phyloP scores from a whole-genome alignment of 1,140 invertebrate species.

The Cepaea nemoralis region DNA sequence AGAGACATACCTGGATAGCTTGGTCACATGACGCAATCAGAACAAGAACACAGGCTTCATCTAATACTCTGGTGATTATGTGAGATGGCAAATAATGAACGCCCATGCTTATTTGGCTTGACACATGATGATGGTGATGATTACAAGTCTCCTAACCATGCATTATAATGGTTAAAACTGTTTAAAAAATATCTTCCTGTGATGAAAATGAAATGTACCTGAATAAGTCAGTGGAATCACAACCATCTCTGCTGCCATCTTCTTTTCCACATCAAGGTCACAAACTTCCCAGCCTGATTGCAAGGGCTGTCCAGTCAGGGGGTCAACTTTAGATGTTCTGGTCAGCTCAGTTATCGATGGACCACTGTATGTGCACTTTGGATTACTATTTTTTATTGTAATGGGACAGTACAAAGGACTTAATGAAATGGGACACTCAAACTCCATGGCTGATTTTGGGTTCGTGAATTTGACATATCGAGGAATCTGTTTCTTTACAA shows the following conservation, averaged over 20 bases:
- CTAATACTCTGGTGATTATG: too few relatives aligned
- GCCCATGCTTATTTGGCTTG: too few relatives aligned
- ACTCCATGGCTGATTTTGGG: constrained; percentile 50
- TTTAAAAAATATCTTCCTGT: too few relatives aligned
- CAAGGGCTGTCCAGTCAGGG: constrained; percentile 57
- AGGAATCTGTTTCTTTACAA: constrained; percentile 60
- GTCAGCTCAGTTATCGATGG: constrained; percentile 63
- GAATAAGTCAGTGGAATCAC: constrained; percentile 61
- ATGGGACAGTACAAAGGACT: constrained; percentile 63
- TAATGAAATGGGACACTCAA: constrained; percentile 65
- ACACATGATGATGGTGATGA: too few relatives aligned
- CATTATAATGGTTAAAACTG: too few relatives aligned
- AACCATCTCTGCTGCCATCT: constrained; percentile 51
- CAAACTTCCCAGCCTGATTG: constrained; percentile 57
- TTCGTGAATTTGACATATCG: constrained; percentile 61
- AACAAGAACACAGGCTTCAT: too few relatives aligned
- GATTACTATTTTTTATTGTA: constrained; percentile 62
- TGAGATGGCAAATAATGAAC: too few relatives aligned
- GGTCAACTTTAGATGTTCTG: constrained; percentile 65
- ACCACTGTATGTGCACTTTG: constrained; percentile 61
- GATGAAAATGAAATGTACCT: constrained; percentile 49
- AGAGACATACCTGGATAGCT: too few relatives aligned
- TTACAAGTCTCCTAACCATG: too few relatives aligned
- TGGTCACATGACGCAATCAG: too few relatives aligned
- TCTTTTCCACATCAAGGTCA: constrained; percentile 59